Conservation (phyloP, 1,140 invertebrate species). For the Nomia melanderi region DNA sequence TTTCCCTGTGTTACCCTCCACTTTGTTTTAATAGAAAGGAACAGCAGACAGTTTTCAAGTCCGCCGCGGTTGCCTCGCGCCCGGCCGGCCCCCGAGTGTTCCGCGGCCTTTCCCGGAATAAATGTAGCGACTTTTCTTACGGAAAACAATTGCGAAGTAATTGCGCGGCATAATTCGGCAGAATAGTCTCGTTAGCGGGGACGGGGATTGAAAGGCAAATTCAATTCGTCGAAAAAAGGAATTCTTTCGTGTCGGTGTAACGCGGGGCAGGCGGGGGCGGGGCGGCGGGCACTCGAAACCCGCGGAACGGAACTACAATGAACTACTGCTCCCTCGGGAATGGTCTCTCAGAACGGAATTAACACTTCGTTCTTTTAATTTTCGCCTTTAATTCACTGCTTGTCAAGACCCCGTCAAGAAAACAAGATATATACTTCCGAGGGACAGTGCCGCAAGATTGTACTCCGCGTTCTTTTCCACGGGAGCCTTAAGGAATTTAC, state of each 20-base stretch:
- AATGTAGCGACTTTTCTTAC: background rate
- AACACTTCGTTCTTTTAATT: background rate
- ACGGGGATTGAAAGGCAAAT: background rate
- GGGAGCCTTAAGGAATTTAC: background rate
- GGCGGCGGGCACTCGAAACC: background rate
- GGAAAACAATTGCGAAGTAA: background rate
- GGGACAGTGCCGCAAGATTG: background rate
- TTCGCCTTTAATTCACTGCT: background rate
- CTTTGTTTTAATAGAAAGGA: background rate
- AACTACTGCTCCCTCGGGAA: background rate
- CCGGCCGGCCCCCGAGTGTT: no score
- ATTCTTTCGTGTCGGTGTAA: background rate
- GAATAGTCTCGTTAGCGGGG: background rate
- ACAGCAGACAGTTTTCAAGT: background rate
- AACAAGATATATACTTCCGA: slow-evolving; percentile 1
- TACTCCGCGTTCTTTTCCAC: background rate
- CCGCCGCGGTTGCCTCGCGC: background rate
- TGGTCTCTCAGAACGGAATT: background rate
- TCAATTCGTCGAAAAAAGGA: background rate
- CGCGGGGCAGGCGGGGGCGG: background rate
- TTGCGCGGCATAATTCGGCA: background rate
- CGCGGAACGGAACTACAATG: background rate
- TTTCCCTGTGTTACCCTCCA: background rate
- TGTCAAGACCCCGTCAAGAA: background rate
- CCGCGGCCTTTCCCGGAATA: no score